phyloP scores from a whole-genome alignment of 2,888 invertebrate genomes.

The Sesia apiformis region DNA sequence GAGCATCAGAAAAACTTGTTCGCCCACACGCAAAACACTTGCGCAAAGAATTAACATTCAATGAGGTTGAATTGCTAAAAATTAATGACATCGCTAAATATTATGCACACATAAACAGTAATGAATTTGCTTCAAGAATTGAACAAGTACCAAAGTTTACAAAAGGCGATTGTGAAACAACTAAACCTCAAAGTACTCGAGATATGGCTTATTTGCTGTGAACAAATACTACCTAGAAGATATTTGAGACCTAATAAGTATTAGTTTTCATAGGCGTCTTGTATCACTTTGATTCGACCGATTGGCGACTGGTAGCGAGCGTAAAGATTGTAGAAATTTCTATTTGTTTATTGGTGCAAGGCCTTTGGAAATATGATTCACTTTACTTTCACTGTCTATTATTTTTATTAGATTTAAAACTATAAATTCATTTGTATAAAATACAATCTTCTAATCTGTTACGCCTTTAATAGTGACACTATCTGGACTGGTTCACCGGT shows the following conservation, averaged over 20 bases:
- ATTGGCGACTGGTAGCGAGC: constrained; percentile 20
- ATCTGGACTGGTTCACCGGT: no score
- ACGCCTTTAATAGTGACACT: not conserved
- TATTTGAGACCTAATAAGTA: constrained; percentile 43
- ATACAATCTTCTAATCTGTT: no score
- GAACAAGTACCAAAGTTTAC: not conserved
- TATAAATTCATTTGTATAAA: no score
- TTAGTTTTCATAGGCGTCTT: constrained; percentile 39
- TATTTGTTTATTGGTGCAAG: constrained; percentile 45
- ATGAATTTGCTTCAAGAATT: not conserved
- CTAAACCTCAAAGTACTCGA: not conserved
- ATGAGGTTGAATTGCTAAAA: constrained; percentile 18
- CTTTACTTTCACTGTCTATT: constrained; percentile 30
- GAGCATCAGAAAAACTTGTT: constrained; percentile 1
- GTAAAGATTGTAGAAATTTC: constrained; percentile 45
- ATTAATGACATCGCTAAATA: constrained; percentile 1
- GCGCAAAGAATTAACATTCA: constrained; percentile 20
- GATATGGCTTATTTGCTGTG: not conserved
- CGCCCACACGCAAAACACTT: constrained; percentile 16
- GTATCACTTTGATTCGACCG: constrained; percentile 26
- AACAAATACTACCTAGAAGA: constrained; percentile 21
- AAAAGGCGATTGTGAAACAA: constrained; percentile 19
- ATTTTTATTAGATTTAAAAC: no score
- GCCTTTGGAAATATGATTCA: constrained; percentile 43
- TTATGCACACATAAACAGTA: not conserved